Conservation (phyloP, 2,113 vertebrate genomes). For the Seriola aureovittata region DNA sequence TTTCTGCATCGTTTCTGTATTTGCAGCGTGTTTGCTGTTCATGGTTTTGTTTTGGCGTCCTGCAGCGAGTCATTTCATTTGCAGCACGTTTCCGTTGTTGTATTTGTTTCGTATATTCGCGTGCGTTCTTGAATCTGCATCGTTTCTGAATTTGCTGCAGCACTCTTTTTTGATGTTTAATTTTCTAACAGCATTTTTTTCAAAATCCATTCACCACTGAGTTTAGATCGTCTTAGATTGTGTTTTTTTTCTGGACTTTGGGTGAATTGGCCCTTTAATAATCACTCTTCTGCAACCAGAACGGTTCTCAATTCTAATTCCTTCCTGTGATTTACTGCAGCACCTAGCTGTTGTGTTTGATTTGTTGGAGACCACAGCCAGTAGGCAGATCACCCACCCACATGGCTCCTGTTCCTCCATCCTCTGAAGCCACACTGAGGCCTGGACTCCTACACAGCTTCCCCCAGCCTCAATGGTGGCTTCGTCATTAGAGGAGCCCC, state of each 20-base stretch:
- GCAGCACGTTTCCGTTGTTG: too few species aligned
- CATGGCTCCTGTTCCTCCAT: conserved; percentile 20
- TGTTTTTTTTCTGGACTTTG: not conserved
- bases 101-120: too few species aligned
- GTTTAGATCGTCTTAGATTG: not conserved
- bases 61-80: too few species aligned
- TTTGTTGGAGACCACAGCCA: conserved; percentile 15
- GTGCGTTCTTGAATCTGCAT: too few species aligned
- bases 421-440: conserved; percentile 46
- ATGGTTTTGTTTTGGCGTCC: too few species aligned
- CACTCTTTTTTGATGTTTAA: too few species aligned
- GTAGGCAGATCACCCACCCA: conserved; percentile 38
- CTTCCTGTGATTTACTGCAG: conserved; percentile 3
- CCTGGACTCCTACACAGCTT: conserved; percentile 68
- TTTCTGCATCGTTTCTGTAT: too few species aligned
- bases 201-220: too few species aligned
- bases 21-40: too few species aligned
- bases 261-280: not conserved
- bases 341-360: not conserved
- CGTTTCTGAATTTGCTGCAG: too few species aligned
- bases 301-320: too few species aligned
- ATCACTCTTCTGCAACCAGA: not conserved
- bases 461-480: conserved; percentile 40
- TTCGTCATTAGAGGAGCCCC: conserved; percentile 53
- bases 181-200: too few species aligned